These are phyloP conservation scores for Volucella inanis DNA, from an alignment of 2,888 invertebrate genomes.

Conservation along the genomic window DNA sequence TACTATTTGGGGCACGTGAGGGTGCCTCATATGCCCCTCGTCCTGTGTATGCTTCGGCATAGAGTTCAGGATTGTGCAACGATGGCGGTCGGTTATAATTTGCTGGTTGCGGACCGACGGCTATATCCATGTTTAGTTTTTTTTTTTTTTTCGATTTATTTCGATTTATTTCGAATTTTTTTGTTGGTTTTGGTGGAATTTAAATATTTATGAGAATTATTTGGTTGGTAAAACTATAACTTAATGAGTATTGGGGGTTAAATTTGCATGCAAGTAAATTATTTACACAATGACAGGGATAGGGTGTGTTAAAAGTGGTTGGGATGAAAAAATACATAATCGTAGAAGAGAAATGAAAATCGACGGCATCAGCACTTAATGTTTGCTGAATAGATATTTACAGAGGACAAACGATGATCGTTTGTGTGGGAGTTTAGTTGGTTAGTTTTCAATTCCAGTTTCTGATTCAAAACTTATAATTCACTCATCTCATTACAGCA, in stretches of 20 bases:
- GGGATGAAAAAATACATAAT: too few relatives aligned
- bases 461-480: too few relatives aligned
- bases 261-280: constrained; percentile 7
- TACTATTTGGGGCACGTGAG: constrained; percentile 80
- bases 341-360: too few relatives aligned
- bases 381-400: too few relatives aligned
- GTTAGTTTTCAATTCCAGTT: too few relatives aligned
- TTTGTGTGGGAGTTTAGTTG: too few relatives aligned
- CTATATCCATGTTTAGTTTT: constrained; percentile 75
- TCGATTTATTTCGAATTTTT: constrained; percentile 7
- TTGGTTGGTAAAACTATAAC: neutral
- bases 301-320: too few relatives aligned
- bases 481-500: too few relatives aligned
- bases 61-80: constrained; percentile 80
- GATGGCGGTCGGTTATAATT: constrained; percentile 83
- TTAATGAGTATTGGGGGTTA: neutral
- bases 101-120: constrained; percentile 83
- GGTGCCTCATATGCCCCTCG: constrained; percentile 82
- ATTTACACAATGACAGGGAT: constrained; percentile 2
- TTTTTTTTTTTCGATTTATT: neutral
- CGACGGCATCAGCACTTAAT: too few relatives aligned
- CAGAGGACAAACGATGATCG: too few relatives aligned
- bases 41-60: constrained; percentile 83
- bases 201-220: neutral
- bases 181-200: neutral